phyloP scores from a whole-genome alignment of 2,888 invertebrate genomes.

The Thereva nobilitata region DNA sequence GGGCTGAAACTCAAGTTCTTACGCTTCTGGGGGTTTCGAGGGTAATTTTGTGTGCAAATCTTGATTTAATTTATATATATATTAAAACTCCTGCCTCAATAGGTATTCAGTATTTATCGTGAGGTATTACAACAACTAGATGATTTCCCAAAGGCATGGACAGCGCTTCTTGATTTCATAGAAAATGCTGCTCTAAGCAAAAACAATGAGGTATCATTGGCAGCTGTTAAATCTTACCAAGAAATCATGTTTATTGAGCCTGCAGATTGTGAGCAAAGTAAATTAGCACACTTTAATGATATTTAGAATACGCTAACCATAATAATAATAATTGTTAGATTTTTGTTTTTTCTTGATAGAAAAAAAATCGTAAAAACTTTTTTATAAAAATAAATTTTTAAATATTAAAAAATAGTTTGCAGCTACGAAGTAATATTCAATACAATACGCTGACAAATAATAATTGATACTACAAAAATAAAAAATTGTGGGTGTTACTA shows the following conservation, averaged over 20 bases:
- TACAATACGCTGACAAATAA: too few relatives aligned
- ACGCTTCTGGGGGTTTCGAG: conserved; percentile 82
- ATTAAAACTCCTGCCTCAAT: not conserved
- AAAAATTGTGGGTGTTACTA: too few relatives aligned
- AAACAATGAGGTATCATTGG: conserved; percentile 94
- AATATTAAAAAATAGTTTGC: too few relatives aligned
- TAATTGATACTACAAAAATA: too few relatives aligned
- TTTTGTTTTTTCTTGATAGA: too few relatives aligned
- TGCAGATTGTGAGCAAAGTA: too few relatives aligned
- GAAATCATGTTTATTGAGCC: conserved; percentile 81
- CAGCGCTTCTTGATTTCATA: conserved; percentile 88
- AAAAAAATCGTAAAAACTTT: too few relatives aligned
- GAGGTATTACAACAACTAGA: conserved; percentile 80
- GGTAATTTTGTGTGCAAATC: not conserved
- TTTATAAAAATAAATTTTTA: too few relatives aligned
- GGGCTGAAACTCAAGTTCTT: conserved; percentile 96
- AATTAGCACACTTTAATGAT: too few relatives aligned
- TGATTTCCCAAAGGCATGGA: conserved; percentile 94
- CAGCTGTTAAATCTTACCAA: conserved; percentile 95
- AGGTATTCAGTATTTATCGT: conserved; percentile 84
- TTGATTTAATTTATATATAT: not conserved
- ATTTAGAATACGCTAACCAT: too few relatives aligned
- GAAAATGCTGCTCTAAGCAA: conserved; percentile 89
- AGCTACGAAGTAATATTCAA: too few relatives aligned
- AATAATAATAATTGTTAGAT: too few relatives aligned